Conservation (phyloP, 1,140 invertebrate genomes). For the Zaprionus africanus region DNA sequence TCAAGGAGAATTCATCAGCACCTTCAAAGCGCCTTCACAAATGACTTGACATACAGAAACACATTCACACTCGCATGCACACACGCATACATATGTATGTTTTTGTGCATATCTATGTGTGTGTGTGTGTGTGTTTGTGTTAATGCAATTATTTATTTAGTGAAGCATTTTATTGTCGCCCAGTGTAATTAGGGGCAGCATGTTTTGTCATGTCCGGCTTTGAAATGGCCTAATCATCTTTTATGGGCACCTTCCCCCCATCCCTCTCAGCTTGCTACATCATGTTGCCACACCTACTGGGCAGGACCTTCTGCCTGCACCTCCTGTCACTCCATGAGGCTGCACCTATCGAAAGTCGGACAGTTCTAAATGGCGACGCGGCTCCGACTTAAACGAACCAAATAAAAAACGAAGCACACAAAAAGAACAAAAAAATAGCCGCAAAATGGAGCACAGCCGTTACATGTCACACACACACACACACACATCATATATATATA, state of each 20-base stretch:
- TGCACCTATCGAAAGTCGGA: constrained; percentile 71
- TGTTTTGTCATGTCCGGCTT: constrained; percentile 53
- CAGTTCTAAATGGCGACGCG: constrained; percentile 63
- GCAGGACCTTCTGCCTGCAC: background rate
- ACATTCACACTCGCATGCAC: background rate
- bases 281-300: background rate
- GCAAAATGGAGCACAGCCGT: constrained; percentile 55
- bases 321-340: constrained; percentile 13
- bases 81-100: background rate
- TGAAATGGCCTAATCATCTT: constrained; percentile 77
- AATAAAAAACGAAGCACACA: constrained; percentile 29
- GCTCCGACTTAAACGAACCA: constrained; percentile 25
- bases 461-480: constrained; percentile 51
- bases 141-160: constrained; percentile 51
- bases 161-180: constrained; percentile 64
- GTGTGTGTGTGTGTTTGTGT: background rate
- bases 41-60: background rate
- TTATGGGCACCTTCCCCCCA: constrained; percentile 43
- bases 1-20: constrained; percentile 27
- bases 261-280: background rate
- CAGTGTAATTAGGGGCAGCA: constrained; percentile 65
- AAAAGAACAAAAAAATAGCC: constrained; percentile 9
- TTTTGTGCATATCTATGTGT: background rate
- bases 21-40: constrained; percentile 9
- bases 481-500: constrained; percentile 24